Base-by-base conservation (phyloP, 2,113 vertebrate species). In the Colinus virginianus region DNA sequence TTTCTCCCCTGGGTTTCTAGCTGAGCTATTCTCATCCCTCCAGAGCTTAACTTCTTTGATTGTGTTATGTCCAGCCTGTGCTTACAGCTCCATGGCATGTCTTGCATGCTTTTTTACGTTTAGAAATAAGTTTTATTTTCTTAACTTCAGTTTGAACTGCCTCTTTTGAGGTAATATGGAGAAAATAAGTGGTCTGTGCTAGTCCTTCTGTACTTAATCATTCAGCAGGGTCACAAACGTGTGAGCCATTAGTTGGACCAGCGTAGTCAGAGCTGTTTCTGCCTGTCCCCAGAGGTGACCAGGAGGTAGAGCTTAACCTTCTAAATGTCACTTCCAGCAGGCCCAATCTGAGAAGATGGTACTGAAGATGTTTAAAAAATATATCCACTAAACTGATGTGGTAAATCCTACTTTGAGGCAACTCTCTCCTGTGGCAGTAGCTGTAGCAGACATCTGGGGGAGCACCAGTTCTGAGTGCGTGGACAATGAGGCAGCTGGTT, bases 91-190 rank as follows among this genome's bases (percentile, higher is more conserved):
- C 11, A 4, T 36, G 20, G n/a, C n/a, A 7, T 8, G 7, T n/a
- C 22, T 78, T 19, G 16, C 13, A n/a, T 20, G 13, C 5, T 3
- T 34, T 8, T 25, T 3, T 15, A 4, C 36, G 90, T 88, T 83
- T 28, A 69, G 71, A 72, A 81, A 69, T 45, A 5, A 74, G 13
- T 49, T 92, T 87, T 89, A 68, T 92, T 93, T 87, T 92, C 34
- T 78, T 90, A 76, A 62, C 88, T 70, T 77, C 19, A n/a, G 18
- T 83, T 90, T 92, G 81, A 92, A 34, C 81, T 79, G 67, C 32
- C 43, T 89, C 42, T 46, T 88, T 89, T 59, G 46, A 78, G 68
- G 76, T 4, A 20, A 32, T 58, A 30, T 3, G 5, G 34, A 78
- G 74, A 88, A 72, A 89, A 94, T 23, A 1, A 85, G 58, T 46